phyloP scores from a whole-genome alignment of 2,888 invertebrate genomes.

The Patella ulyssiponensis region DNA sequence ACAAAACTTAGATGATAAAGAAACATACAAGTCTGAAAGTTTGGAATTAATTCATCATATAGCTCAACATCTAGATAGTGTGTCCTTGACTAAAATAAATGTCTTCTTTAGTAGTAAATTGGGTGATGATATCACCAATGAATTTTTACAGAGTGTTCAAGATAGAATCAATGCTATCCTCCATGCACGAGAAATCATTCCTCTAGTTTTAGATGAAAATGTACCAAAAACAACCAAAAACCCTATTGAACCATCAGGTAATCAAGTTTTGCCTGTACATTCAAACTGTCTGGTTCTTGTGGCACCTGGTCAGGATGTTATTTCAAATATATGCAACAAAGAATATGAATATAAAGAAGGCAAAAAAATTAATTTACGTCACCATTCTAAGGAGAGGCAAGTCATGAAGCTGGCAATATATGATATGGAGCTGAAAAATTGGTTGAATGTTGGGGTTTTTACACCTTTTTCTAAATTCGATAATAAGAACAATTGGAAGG shows the following conservation, averaged over 20 bases:
- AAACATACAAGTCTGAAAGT: background rate
- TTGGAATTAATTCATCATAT: background rate
- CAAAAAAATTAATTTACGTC: background rate
- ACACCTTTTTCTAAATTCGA: slow-evolving; percentile 14
- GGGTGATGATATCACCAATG: background rate
- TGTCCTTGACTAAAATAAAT: background rate
- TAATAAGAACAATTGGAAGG: slow-evolving; percentile 18
- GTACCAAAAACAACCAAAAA: background rate
- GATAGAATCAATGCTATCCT: background rate
- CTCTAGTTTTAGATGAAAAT: background rate
- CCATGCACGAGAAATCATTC: background rate
- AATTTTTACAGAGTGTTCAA: background rate
- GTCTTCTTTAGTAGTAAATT: background rate
- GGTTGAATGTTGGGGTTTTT: background rate
- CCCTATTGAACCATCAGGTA: background rate
- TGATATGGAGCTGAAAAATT: slow-evolving; percentile 1
- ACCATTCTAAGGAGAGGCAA: background rate
- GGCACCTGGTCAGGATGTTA: background rate
- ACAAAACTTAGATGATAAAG: background rate
- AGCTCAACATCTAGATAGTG: background rate
- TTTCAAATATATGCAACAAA: background rate
- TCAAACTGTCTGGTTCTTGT: background rate
- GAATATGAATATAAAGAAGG: background rate
- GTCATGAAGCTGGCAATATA: background rate
- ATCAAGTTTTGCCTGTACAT: background rate